Evolutionary conservation across 1,140 invertebrate species (phyloP).

Genomic region (Chlorops oryzae): DNA sequence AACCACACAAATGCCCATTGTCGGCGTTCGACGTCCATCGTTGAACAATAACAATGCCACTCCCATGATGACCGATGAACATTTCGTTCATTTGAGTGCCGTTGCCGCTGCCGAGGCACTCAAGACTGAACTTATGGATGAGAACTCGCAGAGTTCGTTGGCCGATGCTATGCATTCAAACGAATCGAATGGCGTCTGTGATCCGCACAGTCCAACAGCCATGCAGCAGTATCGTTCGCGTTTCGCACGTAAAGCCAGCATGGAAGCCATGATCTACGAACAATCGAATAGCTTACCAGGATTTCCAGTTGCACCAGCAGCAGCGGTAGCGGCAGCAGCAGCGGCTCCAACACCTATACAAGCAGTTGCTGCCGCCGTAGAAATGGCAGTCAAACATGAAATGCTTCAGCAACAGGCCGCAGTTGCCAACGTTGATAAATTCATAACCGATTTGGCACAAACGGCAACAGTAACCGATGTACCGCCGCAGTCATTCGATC

Average conservation of each 20-base stretch:
- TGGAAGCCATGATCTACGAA: slow-evolving; percentile 43
- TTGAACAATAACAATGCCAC: slow-evolving; percentile 31
- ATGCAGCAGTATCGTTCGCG: slow-evolving; percentile 31
- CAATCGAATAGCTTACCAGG: slow-evolving; percentile 39
- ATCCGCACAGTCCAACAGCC: slow-evolving; percentile 30
- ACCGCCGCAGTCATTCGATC: slow-evolving; percentile 31
- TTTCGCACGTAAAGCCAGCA: slow-evolving; percentile 30
- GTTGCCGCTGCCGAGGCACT: slow-evolving; percentile 49
- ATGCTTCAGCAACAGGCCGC: slow-evolving; percentile 38
- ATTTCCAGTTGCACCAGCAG: slow-evolving; percentile 22
- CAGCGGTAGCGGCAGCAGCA: slow-evolving; percentile 23
- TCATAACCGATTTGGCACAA: slow-evolving; percentile 39
- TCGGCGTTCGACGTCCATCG: slow-evolving; percentile 53
- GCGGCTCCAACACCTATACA: slow-evolving; percentile 20
- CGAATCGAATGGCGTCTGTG: slow-evolving; percentile 18
- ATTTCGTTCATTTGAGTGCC: slow-evolving; percentile 31
- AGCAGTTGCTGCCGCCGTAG: slow-evolving; percentile 30
- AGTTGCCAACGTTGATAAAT: slow-evolving; percentile 34
- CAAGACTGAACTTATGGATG: slow-evolving; percentile 66
- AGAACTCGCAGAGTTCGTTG: slow-evolving; percentile 57
- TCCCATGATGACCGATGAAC: slow-evolving; percentile 42
- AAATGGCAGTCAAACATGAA: slow-evolving; percentile 51
- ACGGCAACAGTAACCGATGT: slow-evolving; percentile 31
- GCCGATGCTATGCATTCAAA: slow-evolving; percentile 27
- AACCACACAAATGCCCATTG: slow-evolving; percentile 50